phyloP scores from a whole-genome alignment of 1,140 invertebrate genomes.

The Drosophila fuyamai region DNA sequence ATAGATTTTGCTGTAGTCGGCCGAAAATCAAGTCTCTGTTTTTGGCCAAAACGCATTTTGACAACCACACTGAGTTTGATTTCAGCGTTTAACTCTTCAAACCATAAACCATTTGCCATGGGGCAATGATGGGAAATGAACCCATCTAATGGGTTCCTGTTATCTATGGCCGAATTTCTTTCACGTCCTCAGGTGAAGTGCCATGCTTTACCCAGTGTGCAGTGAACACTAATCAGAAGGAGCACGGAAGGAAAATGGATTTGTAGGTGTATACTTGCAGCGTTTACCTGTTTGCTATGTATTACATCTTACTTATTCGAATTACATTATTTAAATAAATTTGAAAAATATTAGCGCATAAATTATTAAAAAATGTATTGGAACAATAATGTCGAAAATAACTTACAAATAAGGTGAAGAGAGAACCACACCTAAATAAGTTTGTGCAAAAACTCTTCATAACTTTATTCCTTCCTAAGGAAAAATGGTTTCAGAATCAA shows the following conservation, averaged over 20 bases:
- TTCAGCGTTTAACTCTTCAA: slow-evolving; percentile 52
- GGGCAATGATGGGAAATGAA: slow-evolving; percentile 10
- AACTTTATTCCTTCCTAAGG: too few relatives aligned
- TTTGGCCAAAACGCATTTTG: slow-evolving; percentile 29
- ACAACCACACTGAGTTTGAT: slow-evolving; percentile 15
- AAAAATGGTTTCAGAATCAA: too few relatives aligned
- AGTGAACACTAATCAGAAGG: slow-evolving; percentile 19
- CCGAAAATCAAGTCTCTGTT: slow-evolving; percentile 51
- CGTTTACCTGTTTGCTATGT: too few relatives aligned
- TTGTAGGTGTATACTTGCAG: too few relatives aligned
- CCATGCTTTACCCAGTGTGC: neutral
- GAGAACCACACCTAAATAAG: too few relatives aligned
- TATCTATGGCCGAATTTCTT: slow-evolving; percentile 56
- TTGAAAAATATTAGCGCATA: too few relatives aligned
- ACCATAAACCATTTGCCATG: slow-evolving; percentile 59
- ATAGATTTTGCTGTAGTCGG: slow-evolving; percentile 38
- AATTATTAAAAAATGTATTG: too few relatives aligned
- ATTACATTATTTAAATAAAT: too few relatives aligned
- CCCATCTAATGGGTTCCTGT: slow-evolving; percentile 28
- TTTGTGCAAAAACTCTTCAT: too few relatives aligned
- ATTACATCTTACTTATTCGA: too few relatives aligned
- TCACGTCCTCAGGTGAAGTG: slow-evolving; percentile 50
- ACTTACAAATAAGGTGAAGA: too few relatives aligned
- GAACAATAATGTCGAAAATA: too few relatives aligned
- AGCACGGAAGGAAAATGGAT: neutral